A percentile compares a stretch with the other conserved stretches of the same genome.
Conservation (phyloP, 92 coral and sea anemone genomes). For the Epizoanthus stellaris region DNA sequence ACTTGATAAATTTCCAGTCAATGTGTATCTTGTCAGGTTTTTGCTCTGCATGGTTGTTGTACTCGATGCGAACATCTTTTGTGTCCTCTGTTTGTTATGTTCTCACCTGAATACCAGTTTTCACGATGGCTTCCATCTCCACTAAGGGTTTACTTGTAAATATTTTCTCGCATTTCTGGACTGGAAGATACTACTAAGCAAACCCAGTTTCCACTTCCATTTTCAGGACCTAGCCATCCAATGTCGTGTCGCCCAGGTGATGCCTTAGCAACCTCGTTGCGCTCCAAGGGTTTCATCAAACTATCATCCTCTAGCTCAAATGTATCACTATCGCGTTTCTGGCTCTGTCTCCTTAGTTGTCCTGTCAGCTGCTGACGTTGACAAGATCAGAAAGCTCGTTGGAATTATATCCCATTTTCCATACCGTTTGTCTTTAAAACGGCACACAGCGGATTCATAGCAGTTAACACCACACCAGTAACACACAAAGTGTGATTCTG, state of each 20-base stretch:
- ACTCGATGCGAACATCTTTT: background rate
- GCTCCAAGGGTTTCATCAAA: constrained; percentile 5
- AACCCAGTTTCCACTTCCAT: constrained; percentile 28
- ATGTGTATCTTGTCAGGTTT: background rate
- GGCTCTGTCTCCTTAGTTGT: background rate
- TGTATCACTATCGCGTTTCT: background rate
- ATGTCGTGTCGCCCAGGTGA: constrained; percentile 20
- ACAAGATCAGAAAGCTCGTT: background rate
- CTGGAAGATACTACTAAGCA: background rate
- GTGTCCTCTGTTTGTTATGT: constrained; percentile 14
- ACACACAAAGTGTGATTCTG: too few relatives aligned
- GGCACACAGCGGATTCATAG: too few relatives aligned
- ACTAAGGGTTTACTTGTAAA: background rate
- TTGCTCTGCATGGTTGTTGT: background rate
- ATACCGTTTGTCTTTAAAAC: background rate
- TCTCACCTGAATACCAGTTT: constrained; percentile 54
- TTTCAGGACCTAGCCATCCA: background rate
- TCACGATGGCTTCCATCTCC: constrained; percentile 9
- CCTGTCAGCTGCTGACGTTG: too few relatives aligned
- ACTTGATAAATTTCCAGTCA: constrained; percentile 28
- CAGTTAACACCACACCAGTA: too few relatives aligned
- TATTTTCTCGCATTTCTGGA: background rate
- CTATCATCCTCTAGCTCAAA: constrained; percentile 40
- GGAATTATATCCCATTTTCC: constrained; percentile 1
- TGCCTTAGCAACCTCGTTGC: constrained; percentile 14